Evolutionary conservation across 2,113 vertebrate genomes (phyloP).

Genomic region (Chitala chitala): DNA sequence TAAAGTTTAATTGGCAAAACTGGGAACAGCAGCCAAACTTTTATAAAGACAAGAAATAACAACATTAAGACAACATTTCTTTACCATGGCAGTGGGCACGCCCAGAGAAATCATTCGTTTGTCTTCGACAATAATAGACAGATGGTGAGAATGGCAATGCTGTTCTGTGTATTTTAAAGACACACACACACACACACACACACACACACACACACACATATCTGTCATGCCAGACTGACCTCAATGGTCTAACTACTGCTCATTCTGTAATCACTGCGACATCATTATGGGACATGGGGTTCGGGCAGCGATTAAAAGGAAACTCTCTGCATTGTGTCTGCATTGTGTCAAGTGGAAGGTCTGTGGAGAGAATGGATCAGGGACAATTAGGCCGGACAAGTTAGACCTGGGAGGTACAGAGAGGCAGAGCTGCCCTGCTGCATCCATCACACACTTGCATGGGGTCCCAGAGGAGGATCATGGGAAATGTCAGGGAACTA

Average conservation of each 20-base stretch:
- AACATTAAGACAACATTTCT: neutral
- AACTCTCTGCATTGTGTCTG: slow-evolving; percentile 37
- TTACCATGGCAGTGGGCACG: neutral
- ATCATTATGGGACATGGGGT: slow-evolving; percentile 28
- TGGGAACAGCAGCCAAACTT: neutral
- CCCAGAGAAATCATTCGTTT: neutral
- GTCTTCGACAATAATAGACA: neutral
- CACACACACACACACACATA: neutral
- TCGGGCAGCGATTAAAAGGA: neutral
- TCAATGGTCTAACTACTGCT: slow-evolving; percentile 9
- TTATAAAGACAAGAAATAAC: slow-evolving; percentile 7
- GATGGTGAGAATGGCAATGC: neutral
- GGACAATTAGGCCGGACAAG: slow-evolving; percentile 51
- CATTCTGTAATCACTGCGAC: neutral
- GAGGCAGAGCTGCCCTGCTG: slow-evolving; percentile 55
- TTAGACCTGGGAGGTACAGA: slow-evolving; percentile 39
- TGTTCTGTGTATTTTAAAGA: neutral
- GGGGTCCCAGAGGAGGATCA: slow-evolving; percentile 38
- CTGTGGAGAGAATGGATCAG: slow-evolving; percentile 49
- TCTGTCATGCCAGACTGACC: too few relatives aligned
- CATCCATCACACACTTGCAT: slow-evolving; percentile 38
- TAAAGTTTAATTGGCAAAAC: neutral
- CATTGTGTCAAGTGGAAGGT: slow-evolving; percentile 56
- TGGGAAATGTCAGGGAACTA: neutral
- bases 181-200: neutral